phyloP scores from a whole-genome alignment of 2,113 vertebrate genomes.

The Nesoenas mayeri region DNA sequence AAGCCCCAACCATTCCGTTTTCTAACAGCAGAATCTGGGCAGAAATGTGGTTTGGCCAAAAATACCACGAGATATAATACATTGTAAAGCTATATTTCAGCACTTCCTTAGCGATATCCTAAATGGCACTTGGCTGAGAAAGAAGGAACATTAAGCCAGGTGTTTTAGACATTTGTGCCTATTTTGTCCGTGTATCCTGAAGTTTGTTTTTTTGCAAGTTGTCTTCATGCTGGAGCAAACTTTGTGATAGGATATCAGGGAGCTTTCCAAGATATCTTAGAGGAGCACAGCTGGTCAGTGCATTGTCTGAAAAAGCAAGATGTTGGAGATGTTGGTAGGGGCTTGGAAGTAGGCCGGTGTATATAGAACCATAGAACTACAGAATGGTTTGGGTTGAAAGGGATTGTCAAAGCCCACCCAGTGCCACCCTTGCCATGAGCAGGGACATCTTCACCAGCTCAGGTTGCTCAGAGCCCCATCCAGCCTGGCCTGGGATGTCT shows the following conservation, averaged over 20 bases:
- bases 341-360: background rate
- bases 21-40: background rate
- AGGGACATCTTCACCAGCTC: too few species aligned
- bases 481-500: too few species aligned
- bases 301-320: background rate
- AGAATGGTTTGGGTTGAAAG: too few species aligned
- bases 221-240: background rate
- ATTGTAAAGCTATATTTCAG: background rate
- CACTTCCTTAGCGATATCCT: background rate
- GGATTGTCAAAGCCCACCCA: too few species aligned
- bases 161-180: background rate
- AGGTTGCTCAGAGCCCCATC: too few species aligned
- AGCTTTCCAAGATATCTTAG: background rate
- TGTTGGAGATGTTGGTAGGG: background rate
- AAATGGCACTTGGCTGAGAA: background rate
- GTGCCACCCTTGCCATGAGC: too few species aligned
- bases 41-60: background rate
- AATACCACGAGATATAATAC: background rate
- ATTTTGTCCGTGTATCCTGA: background rate
- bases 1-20: background rate
- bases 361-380: background rate
- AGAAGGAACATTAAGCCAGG: background rate
- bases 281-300: background rate
- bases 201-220: background rate
- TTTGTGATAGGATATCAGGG: background rate